A percentile compares a stretch with the other conserved stretches of the same genome.
These are phyloP conservation scores for Dryas iulia DNA, from an alignment of 1,140 invertebrate genomes.

Conservation along the genomic window DNA sequence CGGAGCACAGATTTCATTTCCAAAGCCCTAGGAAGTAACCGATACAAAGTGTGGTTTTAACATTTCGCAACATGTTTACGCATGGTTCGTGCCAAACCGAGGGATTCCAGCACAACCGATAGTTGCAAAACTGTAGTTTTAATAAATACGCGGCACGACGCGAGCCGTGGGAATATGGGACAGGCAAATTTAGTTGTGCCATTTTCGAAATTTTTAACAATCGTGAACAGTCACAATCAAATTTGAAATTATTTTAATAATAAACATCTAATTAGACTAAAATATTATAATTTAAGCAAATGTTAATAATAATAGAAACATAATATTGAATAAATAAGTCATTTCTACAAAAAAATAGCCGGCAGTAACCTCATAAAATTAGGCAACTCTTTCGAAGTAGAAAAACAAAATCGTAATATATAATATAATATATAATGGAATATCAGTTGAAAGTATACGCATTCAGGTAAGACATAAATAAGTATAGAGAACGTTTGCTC, in stretches of 20 bases:
- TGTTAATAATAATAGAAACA: background rate
- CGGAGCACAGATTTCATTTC: background rate
- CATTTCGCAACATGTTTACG: constrained; percentile 66
- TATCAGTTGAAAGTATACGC: background rate
- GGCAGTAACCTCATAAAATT: background rate
- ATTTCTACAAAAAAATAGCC: background rate
- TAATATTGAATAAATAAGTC: background rate
- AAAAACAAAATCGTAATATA: too few relatives aligned
- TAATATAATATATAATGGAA: background rate
- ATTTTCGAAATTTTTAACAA: background rate
- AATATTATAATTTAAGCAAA: background rate
- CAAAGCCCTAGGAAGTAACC: constrained; percentile 38
- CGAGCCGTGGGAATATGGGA: constrained; percentile 58
- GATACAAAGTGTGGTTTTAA: constrained; percentile 46
- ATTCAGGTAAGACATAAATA: background rate
- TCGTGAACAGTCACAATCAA: background rate
- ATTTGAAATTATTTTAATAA: background rate
- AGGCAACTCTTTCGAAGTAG: background rate
- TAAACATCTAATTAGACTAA: background rate
- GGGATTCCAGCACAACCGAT: constrained; percentile 45
- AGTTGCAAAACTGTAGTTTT: constrained; percentile 14
- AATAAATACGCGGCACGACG: constrained; percentile 6
- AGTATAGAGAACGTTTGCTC: background rate
- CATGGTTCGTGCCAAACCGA: constrained; percentile 52
- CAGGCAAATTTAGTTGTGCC: constrained; percentile 40